Base-by-base conservation (phyloP, 2,113 vertebrate genomes). In the Marmota monax region DNA sequence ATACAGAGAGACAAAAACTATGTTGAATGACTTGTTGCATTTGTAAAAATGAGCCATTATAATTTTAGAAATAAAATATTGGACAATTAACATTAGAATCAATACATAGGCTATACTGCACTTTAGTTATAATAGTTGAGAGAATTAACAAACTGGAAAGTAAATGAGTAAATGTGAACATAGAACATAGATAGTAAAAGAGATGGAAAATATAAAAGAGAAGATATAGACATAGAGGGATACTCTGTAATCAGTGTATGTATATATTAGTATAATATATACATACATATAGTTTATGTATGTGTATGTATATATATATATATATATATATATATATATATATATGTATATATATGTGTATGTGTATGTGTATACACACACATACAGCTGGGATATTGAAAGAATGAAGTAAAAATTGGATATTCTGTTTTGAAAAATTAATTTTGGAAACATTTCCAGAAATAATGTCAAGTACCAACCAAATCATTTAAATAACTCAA, bases 41-140 rank as follows among this genome's bases (percentile, higher is more conserved):
- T 32, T 53, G 29, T n/a, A 63, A 42, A 92, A 83, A 56, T 83
- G 5, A 87, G 63, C 2, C 78, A 12, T 16, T 63, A 70, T 23
- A 76, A 77, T 83, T 83, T 77, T 27, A 82, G 51, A 56, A 82
- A 90, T 87, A 77, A 85, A 90, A 90, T 82, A 53, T 2, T 76
- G 25, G 53, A 76, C 70, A 76, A 73, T 18, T 74, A 7, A 67
- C 58, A 82, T 25, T 25, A 23, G 32, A 84, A 92, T 27, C 22
- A 90, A 90, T 76, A 34, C 4, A 20, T 5, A 76, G 42, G 0
- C 29, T 86, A 86, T 17, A 48, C 17, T 17, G 17, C 10, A 39
- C 0, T 32, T 72, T 78, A 51, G 67, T 2, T 74, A 17, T n/a
- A 29, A 22, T 27, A 42, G 6, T 70, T 87, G n/a, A 76, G 1